Percentiles rank a stretch among this genome's conserved stretches.
phyloP scores from a whole-genome alignment of 30 jellyfish, hydroid and myxozoan species.

The Hydractinia symbiolongicarpus region DNA sequence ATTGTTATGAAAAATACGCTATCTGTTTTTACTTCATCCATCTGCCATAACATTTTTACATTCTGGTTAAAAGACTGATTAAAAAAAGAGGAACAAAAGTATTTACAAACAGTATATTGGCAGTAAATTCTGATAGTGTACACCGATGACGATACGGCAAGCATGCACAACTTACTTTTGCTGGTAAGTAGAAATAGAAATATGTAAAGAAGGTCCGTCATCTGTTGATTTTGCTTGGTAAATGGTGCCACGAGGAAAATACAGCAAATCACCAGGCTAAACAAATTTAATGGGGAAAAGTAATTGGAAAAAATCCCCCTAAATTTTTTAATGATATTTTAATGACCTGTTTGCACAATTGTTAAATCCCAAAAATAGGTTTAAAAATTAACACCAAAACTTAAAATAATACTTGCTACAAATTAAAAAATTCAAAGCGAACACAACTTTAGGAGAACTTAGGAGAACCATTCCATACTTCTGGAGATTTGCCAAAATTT shows the following conservation, averaged over 20 bases:
- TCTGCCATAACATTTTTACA: too few relatives aligned
- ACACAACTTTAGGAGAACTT: too few relatives aligned
- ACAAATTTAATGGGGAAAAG: not conserved
- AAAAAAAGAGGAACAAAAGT: too few relatives aligned
- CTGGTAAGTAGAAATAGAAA: slow-evolving; percentile 78
- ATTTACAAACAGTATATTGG: too few relatives aligned
- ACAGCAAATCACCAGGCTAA: slow-evolving; percentile 83
- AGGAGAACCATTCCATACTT: too few relatives aligned
- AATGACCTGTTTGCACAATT: not conserved
- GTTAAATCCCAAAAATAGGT: too few relatives aligned
- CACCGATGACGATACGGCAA: not conserved
- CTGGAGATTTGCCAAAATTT: too few relatives aligned
- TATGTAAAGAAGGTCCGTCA: slow-evolving; percentile 65
- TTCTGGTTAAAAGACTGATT: too few relatives aligned
- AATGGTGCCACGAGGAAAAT: slow-evolving; percentile 89
- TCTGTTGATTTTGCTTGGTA: slow-evolving; percentile 55
- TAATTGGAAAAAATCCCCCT: not conserved
- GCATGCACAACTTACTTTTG: slow-evolving; percentile 43
- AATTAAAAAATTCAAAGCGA: too few relatives aligned
- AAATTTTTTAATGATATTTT: not conserved
- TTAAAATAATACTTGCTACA: too few relatives aligned
- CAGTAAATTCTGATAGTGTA: not conserved
- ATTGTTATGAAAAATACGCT: not conserved
- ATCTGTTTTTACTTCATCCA: too few relatives aligned
- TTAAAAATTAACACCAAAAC: too few relatives aligned